Evolutionary conservation across 2,888 invertebrate genomes (phyloP).

Genomic region (Pseudeuparius sepicola): DNA sequence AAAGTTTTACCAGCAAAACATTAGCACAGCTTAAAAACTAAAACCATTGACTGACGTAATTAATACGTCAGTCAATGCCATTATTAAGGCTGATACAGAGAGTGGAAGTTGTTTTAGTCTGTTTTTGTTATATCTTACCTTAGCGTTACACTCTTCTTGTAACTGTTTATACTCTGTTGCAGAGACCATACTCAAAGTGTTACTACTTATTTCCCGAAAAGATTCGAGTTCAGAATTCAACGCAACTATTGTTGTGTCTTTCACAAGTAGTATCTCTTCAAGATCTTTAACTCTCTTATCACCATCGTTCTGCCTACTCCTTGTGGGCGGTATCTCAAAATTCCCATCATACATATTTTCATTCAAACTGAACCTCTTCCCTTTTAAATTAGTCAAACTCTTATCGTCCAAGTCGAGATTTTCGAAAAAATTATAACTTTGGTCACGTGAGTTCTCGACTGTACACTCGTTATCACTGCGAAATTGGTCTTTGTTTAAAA

Average conservation of each 20-base stretch:
- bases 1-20: no score
- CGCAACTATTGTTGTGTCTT: constrained; percentile 41
- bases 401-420: constrained; percentile 36
- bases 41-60: background rate
- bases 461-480: constrained; percentile 24
- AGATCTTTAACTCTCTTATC: constrained; percentile 34
- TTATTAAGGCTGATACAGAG: no score
- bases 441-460: constrained; percentile 28
- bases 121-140: constrained; percentile 44
- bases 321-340: constrained; percentile 12
- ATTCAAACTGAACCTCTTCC: constrained; percentile 17
- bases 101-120: no score
- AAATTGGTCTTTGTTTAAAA: constrained; percentile 32
- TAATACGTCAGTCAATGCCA: no score
- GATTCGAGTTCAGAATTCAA: constrained; percentile 43
- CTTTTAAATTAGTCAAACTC: constrained; percentile 29
- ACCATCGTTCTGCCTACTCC: constrained; percentile 20
- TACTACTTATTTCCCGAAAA: constrained; percentile 41
- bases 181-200: constrained; percentile 46
- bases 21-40: background rate
- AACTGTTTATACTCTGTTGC: constrained; percentile 64
- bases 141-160: constrained; percentile 57
- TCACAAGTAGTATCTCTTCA: constrained; percentile 40
- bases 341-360: constrained; percentile 14
- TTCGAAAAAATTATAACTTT: constrained; percentile 36